Evolutionary conservation across 2,797 vertebrate species (phyloP), one percentile per base, ranked within the genome.

Genomic region (Ciconia nigra): DNA sequence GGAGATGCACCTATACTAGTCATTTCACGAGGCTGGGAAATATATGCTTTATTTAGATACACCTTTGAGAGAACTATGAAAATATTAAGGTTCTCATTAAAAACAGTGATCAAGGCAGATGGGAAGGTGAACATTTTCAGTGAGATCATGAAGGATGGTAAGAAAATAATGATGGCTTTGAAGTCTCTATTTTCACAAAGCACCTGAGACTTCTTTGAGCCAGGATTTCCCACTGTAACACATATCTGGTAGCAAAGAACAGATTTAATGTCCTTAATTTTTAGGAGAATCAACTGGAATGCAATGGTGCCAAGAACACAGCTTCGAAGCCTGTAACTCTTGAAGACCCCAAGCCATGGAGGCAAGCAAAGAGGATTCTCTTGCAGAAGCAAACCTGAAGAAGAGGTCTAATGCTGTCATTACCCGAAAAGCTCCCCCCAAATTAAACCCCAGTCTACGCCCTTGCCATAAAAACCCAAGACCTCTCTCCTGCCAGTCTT

Each of bases 401-500:
- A 58, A 51, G 15, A 58, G 26, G 42, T 39, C 11, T 47, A 37
- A 55, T 3, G 3, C 28, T 41, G 25, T 26, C 29, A 47, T 29
- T 26, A 33, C 14, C 18, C 3, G 5, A 58, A 51, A 51, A 66
- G 10, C 28, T 42, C 7, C 6, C 13, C 10, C 10, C 2, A 25
- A 4, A 57, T 41, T 2, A 67, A 49, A 26, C 2, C 1, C 13
- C 33, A 24, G 37, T 7, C 58, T 13, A 15, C 22, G 21, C 2
- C 26, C 19, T 46, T 13, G 11, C 7, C 41, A 28, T 2, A 4
- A 25, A 52, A 44, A 1, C 4, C 5, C 22, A 31, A 35, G 5
- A 4, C 5, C 17, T 25, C 39, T 55, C 26, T 77, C 19, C 39
- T 18, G 8, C 1, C n/a, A 5, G 0, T 1, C 12, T 35, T 39